These are phyloP conservation scores for Peromyscus nudipes DNA, from an alignment of 2,797 vertebrate species.

Conservation along the genomic window DNA sequence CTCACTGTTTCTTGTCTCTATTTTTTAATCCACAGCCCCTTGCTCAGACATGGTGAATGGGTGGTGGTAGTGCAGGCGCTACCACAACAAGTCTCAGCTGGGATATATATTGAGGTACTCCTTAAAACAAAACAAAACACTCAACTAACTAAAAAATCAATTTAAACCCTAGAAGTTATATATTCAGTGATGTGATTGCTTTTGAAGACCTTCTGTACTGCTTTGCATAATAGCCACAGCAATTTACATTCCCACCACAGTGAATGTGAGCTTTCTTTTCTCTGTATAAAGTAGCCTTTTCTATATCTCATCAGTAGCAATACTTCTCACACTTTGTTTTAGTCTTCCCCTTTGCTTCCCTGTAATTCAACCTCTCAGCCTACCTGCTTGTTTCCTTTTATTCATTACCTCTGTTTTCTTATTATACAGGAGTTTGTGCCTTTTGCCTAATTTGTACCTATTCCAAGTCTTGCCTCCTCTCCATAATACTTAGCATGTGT, in stretches of 20 bases:
- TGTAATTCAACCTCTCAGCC: not conserved
- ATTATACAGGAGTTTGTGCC: not conserved
- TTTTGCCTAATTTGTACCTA: not conserved
- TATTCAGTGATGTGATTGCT: not conserved
- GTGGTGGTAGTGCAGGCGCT: no score
- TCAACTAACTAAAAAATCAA: not conserved
- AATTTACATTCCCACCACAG: not conserved
- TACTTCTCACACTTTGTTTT: not conserved
- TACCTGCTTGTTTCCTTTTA: not conserved
- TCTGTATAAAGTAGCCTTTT: not conserved
- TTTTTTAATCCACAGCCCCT: no score
- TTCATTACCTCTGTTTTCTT: conserved; percentile 1
- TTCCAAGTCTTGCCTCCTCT: not conserved
- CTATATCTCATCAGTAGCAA: not conserved
- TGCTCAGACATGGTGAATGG: no score
- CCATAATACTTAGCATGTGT: not conserved
- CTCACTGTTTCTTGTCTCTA: no score
- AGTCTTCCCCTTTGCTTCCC: not conserved
- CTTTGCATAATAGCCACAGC: not conserved
- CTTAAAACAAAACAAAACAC: not conserved
- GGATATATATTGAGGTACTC: not conserved
- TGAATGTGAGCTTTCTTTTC: not conserved
- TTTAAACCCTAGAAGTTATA: not conserved
- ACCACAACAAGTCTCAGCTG: no score
- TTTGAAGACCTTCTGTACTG: not conserved